Base-by-base conservation (phyloP, 2,113 vertebrate species). In the Carollia perspicillata region DNA sequence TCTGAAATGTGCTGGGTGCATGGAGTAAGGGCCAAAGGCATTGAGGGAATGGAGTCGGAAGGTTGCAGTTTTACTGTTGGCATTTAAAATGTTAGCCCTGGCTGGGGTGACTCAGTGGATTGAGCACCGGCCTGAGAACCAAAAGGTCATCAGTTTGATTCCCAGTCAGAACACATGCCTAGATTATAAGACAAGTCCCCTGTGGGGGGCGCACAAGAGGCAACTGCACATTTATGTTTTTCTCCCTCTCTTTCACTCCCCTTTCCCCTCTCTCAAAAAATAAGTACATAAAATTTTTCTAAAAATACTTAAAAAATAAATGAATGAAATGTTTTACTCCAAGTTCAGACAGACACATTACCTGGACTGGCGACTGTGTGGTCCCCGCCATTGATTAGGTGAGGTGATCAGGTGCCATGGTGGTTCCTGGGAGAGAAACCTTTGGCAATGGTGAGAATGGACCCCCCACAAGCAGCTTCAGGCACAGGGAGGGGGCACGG, bases 401-500 rank as follows among this genome's bases (percentile, higher is more conserved):
- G 30, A 65, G 35, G 0, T 4, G 35, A 63, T 26, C 42, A 11
- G 35, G 44, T 3, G 0, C 60, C 12, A 2, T 0, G 6, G 40
- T 4, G 8, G n/a, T 11, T 49, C 5, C 3, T 10, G 35, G 33
- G 26, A 8, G 14, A 37, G 13, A 12, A 0, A 3, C 42, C 17
- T 3, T 17, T 1, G 22, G 23, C 23, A 0, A 10, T n/a, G 18
- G 28, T 85, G 17, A 8, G 26, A 51, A 26, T 1, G 28, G 18
- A 1, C 0, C 4, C 22, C 22, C 55, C 28, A 22, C 8, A 2
- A n/a, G 58, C 42, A 35, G 47, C 26, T 44, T n/a, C 28, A 5
- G 3, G n/a, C 3, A 0, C 1, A 6, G 35, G 2, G 13, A 28
- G 4, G 23, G 20, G 4, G 0, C 0, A 0, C 0, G 10, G 1